Base-by-base conservation (phyloP, 92 coral and sea anemone genomes). In the Bergia puertoricense region DNA sequence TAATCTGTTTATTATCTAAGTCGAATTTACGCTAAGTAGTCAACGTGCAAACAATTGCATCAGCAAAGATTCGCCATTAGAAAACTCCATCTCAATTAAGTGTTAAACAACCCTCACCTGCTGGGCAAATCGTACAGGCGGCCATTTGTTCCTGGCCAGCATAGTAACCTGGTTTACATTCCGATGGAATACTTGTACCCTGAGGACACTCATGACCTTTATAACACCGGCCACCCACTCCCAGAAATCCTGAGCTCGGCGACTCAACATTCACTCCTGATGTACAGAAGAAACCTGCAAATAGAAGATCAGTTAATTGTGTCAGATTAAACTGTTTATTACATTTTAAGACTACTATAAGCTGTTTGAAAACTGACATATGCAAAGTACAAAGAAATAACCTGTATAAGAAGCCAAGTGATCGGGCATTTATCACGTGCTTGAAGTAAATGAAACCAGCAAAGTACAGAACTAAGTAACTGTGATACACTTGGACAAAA, bases 181-280 rank as follows among this genome's bases (percentile, higher is more conserved):
- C 30, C 45, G 96, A 90, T 8, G 94, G 92, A 15, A 91, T 86
- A 59, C 91, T 91, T 57, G 95, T 95, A 40, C 98, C 98, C 45
- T 79, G 90, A 39, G 96, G 98, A 82, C 99, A 97, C 89, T 95
- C 99, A 73, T 97, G 92, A 0, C 99, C 99, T 15, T 57, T 90
- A 56, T 93, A 91, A 46, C 99, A 97, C 67, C 86, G 91, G 20
- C 98, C 99, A 66, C 99, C 99, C 6, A 40, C 67, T 6, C 99
- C 99, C 10, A 92, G 81, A 88, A 90, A 88, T 36, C 88, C 85
- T 67, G 90, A 88, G 41, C 89, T 91, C 8, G 99, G 99, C 22
- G 92, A 91, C 79, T 94, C 92, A 8, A 96, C 93, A 77, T 97
- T 94, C 65, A 95, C 98, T 8, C 99, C 99, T 40, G 95, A 91